These are phyloP conservation scores for Climacteris rufus DNA, from an alignment of 2,113 vertebrate genomes.

Conservation along the genomic window DNA sequence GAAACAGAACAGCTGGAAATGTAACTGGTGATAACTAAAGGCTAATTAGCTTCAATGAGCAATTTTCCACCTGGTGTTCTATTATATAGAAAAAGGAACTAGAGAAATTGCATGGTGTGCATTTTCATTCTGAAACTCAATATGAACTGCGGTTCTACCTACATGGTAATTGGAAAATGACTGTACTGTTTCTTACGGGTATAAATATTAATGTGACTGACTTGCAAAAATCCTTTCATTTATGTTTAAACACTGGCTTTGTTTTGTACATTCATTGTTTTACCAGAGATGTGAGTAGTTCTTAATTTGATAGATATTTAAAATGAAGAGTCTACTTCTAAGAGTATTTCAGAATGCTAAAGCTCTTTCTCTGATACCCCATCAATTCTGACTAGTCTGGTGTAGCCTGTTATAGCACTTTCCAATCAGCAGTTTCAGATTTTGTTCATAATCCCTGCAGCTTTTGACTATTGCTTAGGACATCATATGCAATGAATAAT, in stretches of 20 bases:
- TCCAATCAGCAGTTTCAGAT: background rate
- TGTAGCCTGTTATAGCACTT: background rate
- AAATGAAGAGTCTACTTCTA: background rate
- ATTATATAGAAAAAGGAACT: background rate
- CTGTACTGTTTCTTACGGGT: background rate
- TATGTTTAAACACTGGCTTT: background rate
- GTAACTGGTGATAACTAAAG: conserved; percentile 7
- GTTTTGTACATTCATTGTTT: background rate
- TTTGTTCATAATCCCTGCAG: background rate
- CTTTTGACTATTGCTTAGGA: background rate
- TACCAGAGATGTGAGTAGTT: background rate
- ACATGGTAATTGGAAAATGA: background rate
- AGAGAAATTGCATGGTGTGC: background rate
- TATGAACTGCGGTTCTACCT: background rate
- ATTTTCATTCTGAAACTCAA: background rate
- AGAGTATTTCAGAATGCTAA: background rate
- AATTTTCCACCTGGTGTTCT: conserved; percentile 30
- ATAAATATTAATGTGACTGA: conserved; percentile 24
- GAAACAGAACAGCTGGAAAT: conserved; percentile 47
- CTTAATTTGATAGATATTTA: background rate
- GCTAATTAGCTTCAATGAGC: conserved; percentile 18
- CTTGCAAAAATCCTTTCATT: background rate
- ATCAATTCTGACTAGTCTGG: background rate
- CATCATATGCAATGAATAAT: background rate
- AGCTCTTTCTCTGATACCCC: background rate